Evolutionary conservation across 2,797 vertebrate species (phyloP).

Genomic region (Trachurus trachurus): DNA sequence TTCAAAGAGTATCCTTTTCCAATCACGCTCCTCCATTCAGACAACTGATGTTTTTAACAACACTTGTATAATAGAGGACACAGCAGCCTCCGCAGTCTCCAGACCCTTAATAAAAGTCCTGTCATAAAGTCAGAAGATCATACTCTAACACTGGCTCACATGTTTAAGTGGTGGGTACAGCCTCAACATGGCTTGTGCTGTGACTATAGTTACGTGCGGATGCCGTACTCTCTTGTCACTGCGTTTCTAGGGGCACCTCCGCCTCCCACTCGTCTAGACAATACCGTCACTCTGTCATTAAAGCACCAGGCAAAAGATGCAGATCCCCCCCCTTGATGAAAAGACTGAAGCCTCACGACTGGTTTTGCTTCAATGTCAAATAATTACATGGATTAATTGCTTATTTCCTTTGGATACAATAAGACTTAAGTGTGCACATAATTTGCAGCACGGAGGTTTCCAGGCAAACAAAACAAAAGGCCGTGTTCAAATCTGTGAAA

Average conservation of each 20-base stretch:
- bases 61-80: conserved; percentile 3
- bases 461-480: not conserved
- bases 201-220: conserved; percentile 52
- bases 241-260: conserved; percentile 3
- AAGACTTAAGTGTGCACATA: not conserved
- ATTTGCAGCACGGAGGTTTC: not conserved
- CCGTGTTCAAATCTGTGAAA: not conserved
- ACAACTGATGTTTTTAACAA: conserved; percentile 21
- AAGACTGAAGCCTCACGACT: conserved; percentile 9
- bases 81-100: conserved; percentile 28
- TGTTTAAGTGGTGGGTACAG: conserved; percentile 31
- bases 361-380: conserved; percentile 7
- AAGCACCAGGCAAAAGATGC: not conserved
- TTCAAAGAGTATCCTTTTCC: not conserved
- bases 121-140: conserved; percentile 43
- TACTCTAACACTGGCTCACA: conserved; percentile 41
- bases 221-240: conserved; percentile 11
- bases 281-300: conserved; percentile 43
- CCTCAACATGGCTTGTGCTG: not conserved
- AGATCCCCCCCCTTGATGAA: conserved; percentile 22
- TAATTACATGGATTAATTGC: conserved; percentile 21
- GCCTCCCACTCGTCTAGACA: conserved; percentile 64
- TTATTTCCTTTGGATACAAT: not conserved
- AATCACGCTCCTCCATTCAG: not conserved
- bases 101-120: conserved; percentile 43